Evolutionary conservation across 2,888 invertebrate species (phyloP).

Genomic region (Conistra vaccinii): DNA sequence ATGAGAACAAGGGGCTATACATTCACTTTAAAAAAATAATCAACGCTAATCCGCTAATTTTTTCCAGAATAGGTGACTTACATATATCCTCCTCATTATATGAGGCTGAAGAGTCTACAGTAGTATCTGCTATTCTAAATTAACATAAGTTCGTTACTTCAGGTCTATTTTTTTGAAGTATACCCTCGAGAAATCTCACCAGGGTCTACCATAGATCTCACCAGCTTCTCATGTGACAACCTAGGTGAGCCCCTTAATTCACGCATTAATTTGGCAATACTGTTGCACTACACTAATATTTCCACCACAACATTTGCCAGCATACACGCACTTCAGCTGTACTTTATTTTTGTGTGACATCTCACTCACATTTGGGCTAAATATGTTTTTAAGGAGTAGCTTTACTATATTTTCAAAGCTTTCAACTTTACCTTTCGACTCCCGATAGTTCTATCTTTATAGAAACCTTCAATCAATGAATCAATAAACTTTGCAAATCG

Average conservation of each 20-base stretch:
- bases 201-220: not conserved
- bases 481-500: not conserved
- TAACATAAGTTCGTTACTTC: not conserved
- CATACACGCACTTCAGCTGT: not conserved
- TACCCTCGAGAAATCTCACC: not conserved
- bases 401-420: not conserved
- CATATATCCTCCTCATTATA: not conserved
- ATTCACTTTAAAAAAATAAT: not conserved
- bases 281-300: not conserved
- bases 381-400: not conserved
- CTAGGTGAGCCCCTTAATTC: not conserved
- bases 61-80: not conserved
- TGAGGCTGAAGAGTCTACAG: not conserved
- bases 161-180: not conserved
- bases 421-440: not conserved
- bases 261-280: not conserved
- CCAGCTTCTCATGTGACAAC: not conserved
- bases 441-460: not conserved
- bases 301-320: not conserved
- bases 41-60: not conserved
- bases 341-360: not conserved
- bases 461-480: not conserved
- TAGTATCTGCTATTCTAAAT: not conserved
- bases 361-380: not conserved
- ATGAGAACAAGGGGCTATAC: slow-evolving; percentile 5